Evolutionary conservation across 2,888 invertebrate species (phyloP).

Genomic region (Monochamus alternatus): DNA sequence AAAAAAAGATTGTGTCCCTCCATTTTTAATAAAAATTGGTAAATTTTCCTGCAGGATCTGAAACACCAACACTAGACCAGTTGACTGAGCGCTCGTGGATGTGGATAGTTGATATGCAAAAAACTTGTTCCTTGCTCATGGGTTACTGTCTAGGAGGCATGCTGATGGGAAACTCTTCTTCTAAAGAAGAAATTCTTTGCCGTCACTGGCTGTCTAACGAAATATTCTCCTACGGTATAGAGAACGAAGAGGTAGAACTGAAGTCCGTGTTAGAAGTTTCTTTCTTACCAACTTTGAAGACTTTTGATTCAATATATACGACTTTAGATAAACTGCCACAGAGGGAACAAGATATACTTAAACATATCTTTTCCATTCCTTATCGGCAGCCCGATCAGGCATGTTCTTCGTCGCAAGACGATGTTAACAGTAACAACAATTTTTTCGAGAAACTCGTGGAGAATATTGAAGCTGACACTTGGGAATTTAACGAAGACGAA

Average conservation of each 20-base stretch:
- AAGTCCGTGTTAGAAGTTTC: slow-evolving; percentile 53
- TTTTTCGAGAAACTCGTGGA: slow-evolving; percentile 69
- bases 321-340: slow-evolving; percentile 56
- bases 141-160: slow-evolving; percentile 76
- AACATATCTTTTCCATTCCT: slow-evolving; percentile 64
- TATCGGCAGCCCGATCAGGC: slow-evolving; percentile 66
- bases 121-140: slow-evolving; percentile 75
- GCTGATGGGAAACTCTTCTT: slow-evolving; percentile 71
- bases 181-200: slow-evolving; percentile 69
- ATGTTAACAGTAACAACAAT: slow-evolving; percentile 53
- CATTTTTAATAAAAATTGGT: neutral
- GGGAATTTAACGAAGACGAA: slow-evolving; percentile 72
- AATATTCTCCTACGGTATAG: slow-evolving; percentile 67
- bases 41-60: slow-evolving; percentile 65
- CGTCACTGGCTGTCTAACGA: slow-evolving; percentile 71
- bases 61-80: slow-evolving; percentile 72
- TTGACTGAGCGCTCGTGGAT: slow-evolving; percentile 71
- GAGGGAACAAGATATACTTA: slow-evolving; percentile 60
- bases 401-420: slow-evolving; percentile 58
- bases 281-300: slow-evolving; percentile 48
- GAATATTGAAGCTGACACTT: slow-evolving; percentile 69
- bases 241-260: slow-evolving; percentile 52
- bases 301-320: slow-evolving; percentile 49
- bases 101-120: slow-evolving; percentile 77
- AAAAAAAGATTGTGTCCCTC: too few relatives aligned